Evolutionary conservation across 2,113 vertebrate genomes (phyloP).

Genomic region (Isurus oxyrinchus): DNA sequence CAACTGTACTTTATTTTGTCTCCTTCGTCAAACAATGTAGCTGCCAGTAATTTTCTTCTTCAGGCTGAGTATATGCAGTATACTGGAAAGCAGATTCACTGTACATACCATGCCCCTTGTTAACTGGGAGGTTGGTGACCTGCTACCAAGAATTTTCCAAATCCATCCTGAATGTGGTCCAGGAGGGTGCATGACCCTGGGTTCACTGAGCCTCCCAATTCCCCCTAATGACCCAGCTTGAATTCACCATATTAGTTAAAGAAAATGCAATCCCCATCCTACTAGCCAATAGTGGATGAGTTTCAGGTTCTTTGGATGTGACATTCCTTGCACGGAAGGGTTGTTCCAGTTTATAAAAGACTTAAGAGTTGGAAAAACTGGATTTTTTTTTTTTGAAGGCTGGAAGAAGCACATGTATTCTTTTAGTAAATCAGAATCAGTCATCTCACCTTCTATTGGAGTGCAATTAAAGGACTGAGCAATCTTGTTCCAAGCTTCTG

Average conservation of each 20-base stretch:
- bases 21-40: not conserved
- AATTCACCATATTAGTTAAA: not conserved
- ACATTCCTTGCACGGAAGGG: not conserved
- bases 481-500: slow-evolving; percentile 98
- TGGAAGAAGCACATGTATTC: not conserved
- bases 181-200: not conserved
- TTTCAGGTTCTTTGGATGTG: not conserved
- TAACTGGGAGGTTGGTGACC: not conserved
- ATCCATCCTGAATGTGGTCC: not conserved
- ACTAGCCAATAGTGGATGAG: not conserved
- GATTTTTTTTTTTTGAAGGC: not conserved
- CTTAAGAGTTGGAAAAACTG: not conserved
- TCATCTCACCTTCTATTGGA: slow-evolving; percentile 79
- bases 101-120: not conserved
- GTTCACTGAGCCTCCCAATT: not conserved
- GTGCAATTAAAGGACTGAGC: slow-evolving; percentile 94
- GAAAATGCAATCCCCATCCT: not conserved
- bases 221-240: not conserved
- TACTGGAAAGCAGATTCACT: not conserved
- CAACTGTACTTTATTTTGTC: not conserved
- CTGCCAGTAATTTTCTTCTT: not conserved
- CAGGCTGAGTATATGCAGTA: not conserved
- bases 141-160: not conserved
- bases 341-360: not conserved
- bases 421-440: not conserved